Conservation (phyloP, 2,797 vertebrate genomes). For the Gymnocypris eckloni region DNA sequence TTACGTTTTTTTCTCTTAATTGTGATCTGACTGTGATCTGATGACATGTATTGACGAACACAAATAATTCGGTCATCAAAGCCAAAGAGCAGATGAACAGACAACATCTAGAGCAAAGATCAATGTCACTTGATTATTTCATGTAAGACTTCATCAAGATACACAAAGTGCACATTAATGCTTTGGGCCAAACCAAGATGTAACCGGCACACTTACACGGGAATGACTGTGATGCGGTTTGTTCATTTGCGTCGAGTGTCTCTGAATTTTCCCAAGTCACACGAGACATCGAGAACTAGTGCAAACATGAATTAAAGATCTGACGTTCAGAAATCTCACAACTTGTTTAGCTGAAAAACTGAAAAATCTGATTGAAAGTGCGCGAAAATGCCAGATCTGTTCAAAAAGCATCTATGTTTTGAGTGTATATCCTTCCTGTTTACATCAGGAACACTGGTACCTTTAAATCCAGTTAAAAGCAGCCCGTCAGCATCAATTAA, state of each 20-base stretch:
- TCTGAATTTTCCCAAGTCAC: background rate
- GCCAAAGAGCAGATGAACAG: no score
- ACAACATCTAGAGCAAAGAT: background rate
- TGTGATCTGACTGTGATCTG: no score
- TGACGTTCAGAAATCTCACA: slow-evolving; percentile 8
- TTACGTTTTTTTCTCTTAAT: background rate
- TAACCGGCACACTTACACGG: background rate
- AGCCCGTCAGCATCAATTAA: slow-evolving; percentile 78
- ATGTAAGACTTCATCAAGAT: background rate
- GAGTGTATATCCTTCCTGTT: slow-evolving; percentile 51
- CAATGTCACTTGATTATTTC: background rate
- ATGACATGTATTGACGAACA: background rate
- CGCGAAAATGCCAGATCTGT: slow-evolving; percentile 29
- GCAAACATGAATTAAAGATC: slow-evolving; percentile 49
- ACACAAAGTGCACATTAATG: background rate
- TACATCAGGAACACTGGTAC: slow-evolving; percentile 72
- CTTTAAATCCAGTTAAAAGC: slow-evolving; percentile 76
- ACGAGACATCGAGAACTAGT: slow-evolving; percentile 16
- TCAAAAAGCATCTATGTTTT: slow-evolving; percentile 11
- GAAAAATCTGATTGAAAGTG: slow-evolving; percentile 23
- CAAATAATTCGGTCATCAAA: background rate
- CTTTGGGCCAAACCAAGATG: background rate
- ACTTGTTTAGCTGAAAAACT: slow-evolving; percentile 16
- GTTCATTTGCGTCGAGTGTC: background rate
- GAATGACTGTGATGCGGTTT: background rate